These are phyloP conservation scores for Tokudaia muenninki DNA, from an alignment of 2,797 vertebrate species.

Conservation along the genomic window DNA sequence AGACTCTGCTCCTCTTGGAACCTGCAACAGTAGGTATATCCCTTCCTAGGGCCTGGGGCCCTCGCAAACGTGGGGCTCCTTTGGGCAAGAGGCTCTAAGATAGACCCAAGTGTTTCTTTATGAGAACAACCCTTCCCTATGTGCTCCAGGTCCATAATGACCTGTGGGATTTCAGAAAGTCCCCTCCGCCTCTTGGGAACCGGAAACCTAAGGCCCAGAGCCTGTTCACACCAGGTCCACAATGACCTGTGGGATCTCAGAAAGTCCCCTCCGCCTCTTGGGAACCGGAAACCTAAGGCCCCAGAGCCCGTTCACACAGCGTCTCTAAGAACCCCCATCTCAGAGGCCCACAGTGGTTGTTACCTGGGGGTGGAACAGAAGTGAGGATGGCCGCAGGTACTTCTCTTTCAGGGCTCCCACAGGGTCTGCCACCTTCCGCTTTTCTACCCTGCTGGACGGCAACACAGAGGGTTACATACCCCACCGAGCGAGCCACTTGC, in stretches of 20 bases:
- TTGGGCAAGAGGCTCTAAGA: background rate
- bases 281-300: no score
- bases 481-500: background rate
- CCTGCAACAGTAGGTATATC: fast-evolving
- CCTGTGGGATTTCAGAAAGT: fast-evolving
- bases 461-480: constrained; percentile 98
- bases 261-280: no score
- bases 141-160: background rate
- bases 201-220: background rate
- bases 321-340: fast-evolving
- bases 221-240: no score
- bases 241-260: no score
- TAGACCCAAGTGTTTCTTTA: no score
- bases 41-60: background rate
- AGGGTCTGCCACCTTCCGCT: constrained; percentile 98
- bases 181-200: background rate
- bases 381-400: constrained; percentile 95
- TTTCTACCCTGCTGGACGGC: constrained; percentile 99
- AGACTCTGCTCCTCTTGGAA: fast-evolving
- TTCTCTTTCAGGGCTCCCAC: constrained; percentile 98
- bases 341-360: background rate
- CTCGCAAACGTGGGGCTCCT: no score
- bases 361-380: constrained; percentile 99
- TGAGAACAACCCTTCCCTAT: background rate
- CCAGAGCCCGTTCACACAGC: background rate